Conservation (phyloP, 2,888 invertebrate species). For the Deilephila porcellus region DNA sequence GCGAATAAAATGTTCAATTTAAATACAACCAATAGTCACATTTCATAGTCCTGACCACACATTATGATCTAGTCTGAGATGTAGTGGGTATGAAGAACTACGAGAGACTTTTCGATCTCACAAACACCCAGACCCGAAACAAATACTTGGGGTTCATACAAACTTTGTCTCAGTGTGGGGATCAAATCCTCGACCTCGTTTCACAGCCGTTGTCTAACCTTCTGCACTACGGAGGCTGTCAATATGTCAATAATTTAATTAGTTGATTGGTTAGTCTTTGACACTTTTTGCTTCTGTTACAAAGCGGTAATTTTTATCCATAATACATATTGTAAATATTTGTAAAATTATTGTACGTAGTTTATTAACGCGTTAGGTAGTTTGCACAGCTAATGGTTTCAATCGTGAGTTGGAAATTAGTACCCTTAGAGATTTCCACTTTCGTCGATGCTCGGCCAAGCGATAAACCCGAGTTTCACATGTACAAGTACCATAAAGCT, state of each 20-base stretch:
- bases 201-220: no score
- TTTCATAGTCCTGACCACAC: no score
- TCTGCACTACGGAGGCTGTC: no score
- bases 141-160: no score
- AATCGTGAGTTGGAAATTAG: conserved; percentile 41
- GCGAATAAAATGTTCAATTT: no score
- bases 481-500: conserved; percentile 38
- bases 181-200: no score
- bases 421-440: conserved; percentile 67
- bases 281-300: background rate
- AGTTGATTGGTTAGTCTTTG: background rate
- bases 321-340: background rate
- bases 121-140: no score
- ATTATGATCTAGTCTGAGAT: no score
- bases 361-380: background rate
- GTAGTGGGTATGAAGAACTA: no score
- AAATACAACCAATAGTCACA: no score
- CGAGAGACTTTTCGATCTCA: no score
- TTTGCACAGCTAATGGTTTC: conserved; percentile 1
- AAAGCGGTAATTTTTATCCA: background rate
- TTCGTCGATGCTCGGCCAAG: conserved; percentile 68
- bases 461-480: conserved; percentile 69
- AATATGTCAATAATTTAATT: background rate
- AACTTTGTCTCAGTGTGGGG: no score
- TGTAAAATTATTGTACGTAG: conserved; percentile 1